Percentiles rank a stretch among this genome's conserved stretches.
These are phyloP conservation scores for Saturnia pavonia DNA, from an alignment of 2,888 invertebrate species.

Conservation along the genomic window DNA sequence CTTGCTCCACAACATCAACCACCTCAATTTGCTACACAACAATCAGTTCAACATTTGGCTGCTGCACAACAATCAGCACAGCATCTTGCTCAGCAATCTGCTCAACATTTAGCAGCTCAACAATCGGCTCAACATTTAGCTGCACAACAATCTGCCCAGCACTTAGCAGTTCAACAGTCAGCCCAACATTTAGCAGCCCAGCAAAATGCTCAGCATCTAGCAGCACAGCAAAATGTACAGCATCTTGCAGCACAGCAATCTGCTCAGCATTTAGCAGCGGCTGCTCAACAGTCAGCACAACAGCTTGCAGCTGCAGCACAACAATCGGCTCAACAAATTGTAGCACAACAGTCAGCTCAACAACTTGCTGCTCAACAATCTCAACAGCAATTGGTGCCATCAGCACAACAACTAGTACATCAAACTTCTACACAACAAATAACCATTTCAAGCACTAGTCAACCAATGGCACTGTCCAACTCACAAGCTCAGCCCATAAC, in stretches of 20 bases:
- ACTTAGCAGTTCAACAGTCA: conserved; percentile 56
- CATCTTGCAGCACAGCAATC: conserved; percentile 57
- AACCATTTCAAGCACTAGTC: conserved; percentile 75
- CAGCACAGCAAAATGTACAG: conserved; percentile 47
- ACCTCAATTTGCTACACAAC: conserved; percentile 65
- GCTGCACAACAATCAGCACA: conserved; percentile 58
- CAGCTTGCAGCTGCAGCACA: conserved; percentile 58
- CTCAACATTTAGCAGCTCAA: conserved; percentile 53
- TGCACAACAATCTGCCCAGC: conserved; percentile 59
- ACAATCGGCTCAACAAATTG: conserved; percentile 57
- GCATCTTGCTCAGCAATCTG: conserved; percentile 58
- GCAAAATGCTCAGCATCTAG: conserved; percentile 51
- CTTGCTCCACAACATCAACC: conserved; percentile 68
- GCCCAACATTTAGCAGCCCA: conserved; percentile 56
- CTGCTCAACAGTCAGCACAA: conserved; percentile 64
- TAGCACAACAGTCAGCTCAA: conserved; percentile 63
- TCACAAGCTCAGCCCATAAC: conserved; percentile 73
- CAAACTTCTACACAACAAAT: conserved; percentile 77
- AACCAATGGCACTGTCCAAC: conserved; percentile 72
- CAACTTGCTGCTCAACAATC: conserved; percentile 69
- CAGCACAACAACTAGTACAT: conserved; percentile 69
- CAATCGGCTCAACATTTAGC: conserved; percentile 53
- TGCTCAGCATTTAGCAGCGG: conserved; percentile 59
- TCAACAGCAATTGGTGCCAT: conserved; percentile 69
- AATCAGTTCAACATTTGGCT: conserved; percentile 67